These are phyloP conservation scores for Potamilus streckersoni DNA, from an alignment of 1,140 invertebrate species.

Conservation along the genomic window DNA sequence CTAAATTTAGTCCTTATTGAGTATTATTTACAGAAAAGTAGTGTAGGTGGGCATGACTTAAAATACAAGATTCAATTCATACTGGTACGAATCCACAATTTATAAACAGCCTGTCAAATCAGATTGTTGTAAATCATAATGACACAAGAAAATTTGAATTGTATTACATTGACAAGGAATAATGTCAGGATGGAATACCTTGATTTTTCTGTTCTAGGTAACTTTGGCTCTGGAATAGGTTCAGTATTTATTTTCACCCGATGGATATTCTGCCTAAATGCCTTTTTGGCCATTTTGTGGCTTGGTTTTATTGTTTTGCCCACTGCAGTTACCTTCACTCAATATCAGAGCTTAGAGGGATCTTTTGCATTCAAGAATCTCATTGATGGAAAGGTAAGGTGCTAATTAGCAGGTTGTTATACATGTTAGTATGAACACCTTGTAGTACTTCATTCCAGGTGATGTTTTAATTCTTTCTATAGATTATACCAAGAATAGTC, in stretches of 20 bases:
- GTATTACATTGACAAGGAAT: not conserved
- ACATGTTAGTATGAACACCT: not conserved
- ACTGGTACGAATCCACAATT: not conserved
- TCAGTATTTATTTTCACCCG: slow-evolving; percentile 45
- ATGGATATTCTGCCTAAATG: slow-evolving; percentile 44
- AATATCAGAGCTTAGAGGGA: slow-evolving; percentile 22
- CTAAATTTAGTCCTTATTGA: too few relatives aligned
- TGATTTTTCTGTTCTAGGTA: slow-evolving; percentile 33
- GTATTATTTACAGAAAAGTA: too few relatives aligned
- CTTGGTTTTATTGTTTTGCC: slow-evolving; percentile 39
- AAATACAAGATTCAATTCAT: too few relatives aligned
- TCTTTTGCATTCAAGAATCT: slow-evolving; percentile 37
- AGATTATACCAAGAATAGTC: not conserved
- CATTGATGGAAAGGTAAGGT: slow-evolving; percentile 46
- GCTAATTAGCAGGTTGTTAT: not conserved
- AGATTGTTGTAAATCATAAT: not conserved
- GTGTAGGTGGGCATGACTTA: too few relatives aligned
- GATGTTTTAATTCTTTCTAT: not conserved
- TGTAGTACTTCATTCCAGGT: not conserved
- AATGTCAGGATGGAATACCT: not conserved
- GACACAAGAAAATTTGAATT: too few relatives aligned
- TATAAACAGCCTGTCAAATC: not conserved
- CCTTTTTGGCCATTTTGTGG: slow-evolving; percentile 40
- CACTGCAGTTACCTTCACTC: slow-evolving; percentile 38
- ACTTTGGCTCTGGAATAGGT: slow-evolving; percentile 51